Evolutionary conservation across 2,888 invertebrate species (phyloP), one percentile per base, ranked within the genome.

Genomic region (Prionchulus punctatus): DNA sequence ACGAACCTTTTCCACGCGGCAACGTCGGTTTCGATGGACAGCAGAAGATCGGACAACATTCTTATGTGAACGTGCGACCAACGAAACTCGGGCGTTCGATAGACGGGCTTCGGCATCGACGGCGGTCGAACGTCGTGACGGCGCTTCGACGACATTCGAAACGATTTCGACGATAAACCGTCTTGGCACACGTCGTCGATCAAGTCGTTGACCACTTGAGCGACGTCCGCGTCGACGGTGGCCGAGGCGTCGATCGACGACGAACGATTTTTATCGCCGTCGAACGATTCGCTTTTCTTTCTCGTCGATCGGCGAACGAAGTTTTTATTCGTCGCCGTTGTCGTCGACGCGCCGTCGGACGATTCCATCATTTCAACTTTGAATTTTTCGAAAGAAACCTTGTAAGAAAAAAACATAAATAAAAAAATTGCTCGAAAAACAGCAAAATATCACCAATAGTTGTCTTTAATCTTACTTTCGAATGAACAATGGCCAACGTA

Each of bases 61-160:
- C 92, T 80, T 73, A 98, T 91, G 75, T 99, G 98, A 63, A 99
- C 89, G 73, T 89, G 88, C 1, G 96, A 98, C 98, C 98, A 99
- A 67, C 91, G 86, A 77, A 99, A 99, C 76, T 98, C 98, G 27
- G 98, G 98, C 72, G 99, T 98, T 63, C 98, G 81, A 76, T 98
- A 98, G 1, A 96, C 91, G 26, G 90, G 91, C 65, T 88, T 80
- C 56, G 89, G 86, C 42, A 89, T 12, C n/a, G 47, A 12, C 47
- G 86, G 2, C 89, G 87, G 58, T 90, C 86, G 54, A 56, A 25
- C 53, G 56, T 28, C 48, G 58, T 27, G 50, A 51, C 21, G 15
- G 48, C 51, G 43, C 42, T 54, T 55, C 31, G 56, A 45, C 28
- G 56, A 59, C 12, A 7, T n/a, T n/a, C n/a, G n/a, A n/a, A n/a